Evolutionary conservation across 2,113 vertebrate species (phyloP).

Genomic region (Myotis brandtii): DNA sequence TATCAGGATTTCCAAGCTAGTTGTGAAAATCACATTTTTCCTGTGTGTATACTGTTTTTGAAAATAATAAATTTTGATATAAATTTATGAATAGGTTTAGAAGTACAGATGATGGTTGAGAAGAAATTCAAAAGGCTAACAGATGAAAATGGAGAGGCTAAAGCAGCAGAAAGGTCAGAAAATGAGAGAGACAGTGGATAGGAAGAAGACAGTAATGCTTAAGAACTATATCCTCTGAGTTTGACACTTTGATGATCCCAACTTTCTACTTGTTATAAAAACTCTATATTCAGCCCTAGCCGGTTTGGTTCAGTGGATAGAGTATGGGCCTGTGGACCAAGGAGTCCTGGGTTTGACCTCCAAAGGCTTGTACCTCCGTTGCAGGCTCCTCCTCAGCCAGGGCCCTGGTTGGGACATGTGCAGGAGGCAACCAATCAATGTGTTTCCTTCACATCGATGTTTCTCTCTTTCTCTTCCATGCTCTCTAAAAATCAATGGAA

Average conservation of each 20-base stretch:
- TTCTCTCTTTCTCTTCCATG: too few relatives aligned
- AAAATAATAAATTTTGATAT: not conserved
- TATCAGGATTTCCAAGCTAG: not conserved
- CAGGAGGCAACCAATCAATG: too few relatives aligned
- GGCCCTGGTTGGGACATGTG: too few relatives aligned
- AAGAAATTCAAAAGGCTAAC: not conserved
- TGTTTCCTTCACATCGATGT: too few relatives aligned
- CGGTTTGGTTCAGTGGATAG: too few relatives aligned
- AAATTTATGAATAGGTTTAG: not conserved
- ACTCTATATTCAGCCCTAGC: too few relatives aligned
- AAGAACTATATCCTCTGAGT: not conserved
- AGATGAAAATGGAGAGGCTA: not conserved
- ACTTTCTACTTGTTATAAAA: not conserved
- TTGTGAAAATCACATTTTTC: not conserved
- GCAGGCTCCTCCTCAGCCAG: too few relatives aligned
- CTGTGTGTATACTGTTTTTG: not conserved
- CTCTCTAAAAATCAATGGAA: too few relatives aligned
- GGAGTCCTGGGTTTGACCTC: too few relatives aligned
- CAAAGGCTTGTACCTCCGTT: too few relatives aligned
- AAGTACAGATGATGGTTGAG: not conserved
- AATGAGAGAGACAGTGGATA: not conserved
- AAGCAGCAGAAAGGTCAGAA: not conserved
- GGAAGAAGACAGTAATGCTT: not conserved
- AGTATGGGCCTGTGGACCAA: too few relatives aligned
- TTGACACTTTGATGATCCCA: not conserved